Base-by-base conservation (phyloP, 1,140 invertebrate species). In the Phymorhynchus buccinoides region DNA sequence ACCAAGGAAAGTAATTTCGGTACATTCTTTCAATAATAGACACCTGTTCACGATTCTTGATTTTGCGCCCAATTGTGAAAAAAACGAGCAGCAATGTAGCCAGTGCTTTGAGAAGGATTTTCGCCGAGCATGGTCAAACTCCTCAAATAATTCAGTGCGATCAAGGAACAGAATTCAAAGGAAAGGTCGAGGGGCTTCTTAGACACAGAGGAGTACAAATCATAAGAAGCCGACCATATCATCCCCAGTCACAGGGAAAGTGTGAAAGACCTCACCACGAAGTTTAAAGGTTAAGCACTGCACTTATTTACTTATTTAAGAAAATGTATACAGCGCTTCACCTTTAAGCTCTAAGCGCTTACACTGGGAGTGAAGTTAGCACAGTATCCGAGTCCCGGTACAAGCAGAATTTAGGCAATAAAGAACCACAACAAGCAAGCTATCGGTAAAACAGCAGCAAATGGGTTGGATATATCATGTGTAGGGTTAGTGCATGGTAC, bases 121-220 rank as follows among this genome's bases (percentile, higher is more conserved):
- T 56, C 56, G 41, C 48, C 6, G 80, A 81, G 41, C 80, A 81
- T 81, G 80, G 80, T n/a, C n/a, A n/a, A n/a, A 37, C 16, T 48
- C 14, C 80, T 42, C 16, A 56, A 12, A 81, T 62, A 52, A 27
- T 81, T 30, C 42, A 81, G 48, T 81, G 80, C 56, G 80, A 81
- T 35, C 41, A 81, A 44, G 80, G 80, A n/a, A 81, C 52, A 22
- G 80, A 81, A 35, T 81, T 81, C 42, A 81, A 81, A 52, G 80
- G 80, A 44, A 81, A 62, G 9, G 80, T 81, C 9, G 48, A 81
- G 6, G 22, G 42, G 56, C 80, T 81, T 1, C 18, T 62, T 22
- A 0, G 32, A 56, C 27, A 32, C 39, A 81, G 27, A 27, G 42
- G 42, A 27, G 56, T 80, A 41, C 1, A 44, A 16, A n/a, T 80